A percentile compares a stretch with the other conserved stretches of the same genome.
phyloP scores from a whole-genome alignment of 2,113 vertebrate genomes.

The Buteo buteo region DNA sequence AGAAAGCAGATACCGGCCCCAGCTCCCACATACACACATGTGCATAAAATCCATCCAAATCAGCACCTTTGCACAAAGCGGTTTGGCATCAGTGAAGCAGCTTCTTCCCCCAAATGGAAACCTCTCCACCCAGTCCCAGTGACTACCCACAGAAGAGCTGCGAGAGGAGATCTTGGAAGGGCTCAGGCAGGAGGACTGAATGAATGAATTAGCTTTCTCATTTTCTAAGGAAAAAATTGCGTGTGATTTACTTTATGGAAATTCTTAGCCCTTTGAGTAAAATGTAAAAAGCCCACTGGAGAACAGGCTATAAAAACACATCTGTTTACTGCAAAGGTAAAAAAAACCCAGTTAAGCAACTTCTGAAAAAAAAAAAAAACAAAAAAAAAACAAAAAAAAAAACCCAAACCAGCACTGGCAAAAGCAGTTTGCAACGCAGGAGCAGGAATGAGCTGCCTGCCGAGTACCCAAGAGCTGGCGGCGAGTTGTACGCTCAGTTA shows the following conservation, averaged over 20 bases:
- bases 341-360: not conserved
- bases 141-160: fast-evolving
- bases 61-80: fast-evolving
- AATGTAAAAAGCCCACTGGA: not conserved
- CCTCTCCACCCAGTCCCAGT: not conserved
- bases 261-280: not conserved
- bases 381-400: no score
- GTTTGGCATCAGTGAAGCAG: not conserved
- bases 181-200: not conserved
- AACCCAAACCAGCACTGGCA: fast-evolving
- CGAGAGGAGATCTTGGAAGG: not conserved
- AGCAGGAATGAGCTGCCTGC: not conserved
- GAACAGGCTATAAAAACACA: not conserved
- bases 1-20: fast-evolving
- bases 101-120: not conserved
- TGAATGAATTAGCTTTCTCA: not conserved
- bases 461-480: not conserved
- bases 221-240: not conserved
- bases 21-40: fast-evolving
- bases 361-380: not conserved
- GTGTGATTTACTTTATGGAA: not conserved
- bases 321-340: not conserved
- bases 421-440: not conserved
- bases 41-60: not conserved
- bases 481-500: not conserved